Evolutionary conservation across 1,140 invertebrate species (phyloP).

Genomic region (Halesus radiatus): DNA sequence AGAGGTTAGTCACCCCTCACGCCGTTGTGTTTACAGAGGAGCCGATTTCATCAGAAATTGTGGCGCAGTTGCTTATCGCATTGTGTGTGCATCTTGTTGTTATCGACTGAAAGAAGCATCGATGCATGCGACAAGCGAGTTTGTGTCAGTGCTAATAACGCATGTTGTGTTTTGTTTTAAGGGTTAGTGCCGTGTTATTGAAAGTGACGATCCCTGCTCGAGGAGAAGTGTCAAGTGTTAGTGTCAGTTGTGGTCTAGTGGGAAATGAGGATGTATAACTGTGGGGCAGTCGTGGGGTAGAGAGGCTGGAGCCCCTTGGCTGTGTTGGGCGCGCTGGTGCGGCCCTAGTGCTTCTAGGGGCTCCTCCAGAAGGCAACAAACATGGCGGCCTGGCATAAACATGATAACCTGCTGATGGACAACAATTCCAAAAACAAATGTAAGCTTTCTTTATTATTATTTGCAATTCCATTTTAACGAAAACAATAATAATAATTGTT

Average conservation of each 20-base stretch:
- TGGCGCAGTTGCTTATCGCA: constrained; percentile 38
- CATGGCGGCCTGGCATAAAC: constrained; percentile 79
- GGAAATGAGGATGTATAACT: constrained; percentile 65
- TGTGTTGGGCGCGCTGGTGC: constrained; percentile 70
- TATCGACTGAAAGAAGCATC: background rate
- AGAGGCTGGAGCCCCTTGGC: constrained; percentile 70
- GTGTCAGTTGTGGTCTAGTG: constrained; percentile 59
- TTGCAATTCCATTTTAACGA: too few species aligned
- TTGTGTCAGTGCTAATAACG: constrained; percentile 16
- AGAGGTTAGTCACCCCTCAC: constrained; percentile 50
- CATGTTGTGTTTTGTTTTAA: constrained; percentile 23
- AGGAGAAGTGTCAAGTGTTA: constrained; percentile 59
- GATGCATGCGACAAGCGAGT: background rate
- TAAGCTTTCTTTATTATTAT: constrained; percentile 64
- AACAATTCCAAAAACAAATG: constrained; percentile 79
- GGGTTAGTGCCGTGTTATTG: constrained; percentile 26
- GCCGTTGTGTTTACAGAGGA: constrained; percentile 47
- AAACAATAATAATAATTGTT: too few species aligned
- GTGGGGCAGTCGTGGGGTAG: constrained; percentile 54
- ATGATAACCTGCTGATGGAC: constrained; percentile 80
- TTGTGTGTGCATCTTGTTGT: constrained; percentile 42
- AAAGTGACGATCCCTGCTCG: constrained; percentile 19
- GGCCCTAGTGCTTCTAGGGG: constrained; percentile 60
- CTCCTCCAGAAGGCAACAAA: constrained; percentile 73
- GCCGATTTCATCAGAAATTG: constrained; percentile 50